Base-by-base conservation (phyloP, 2,113 vertebrate species). In the Petrocephalus microphthalmus region DNA sequence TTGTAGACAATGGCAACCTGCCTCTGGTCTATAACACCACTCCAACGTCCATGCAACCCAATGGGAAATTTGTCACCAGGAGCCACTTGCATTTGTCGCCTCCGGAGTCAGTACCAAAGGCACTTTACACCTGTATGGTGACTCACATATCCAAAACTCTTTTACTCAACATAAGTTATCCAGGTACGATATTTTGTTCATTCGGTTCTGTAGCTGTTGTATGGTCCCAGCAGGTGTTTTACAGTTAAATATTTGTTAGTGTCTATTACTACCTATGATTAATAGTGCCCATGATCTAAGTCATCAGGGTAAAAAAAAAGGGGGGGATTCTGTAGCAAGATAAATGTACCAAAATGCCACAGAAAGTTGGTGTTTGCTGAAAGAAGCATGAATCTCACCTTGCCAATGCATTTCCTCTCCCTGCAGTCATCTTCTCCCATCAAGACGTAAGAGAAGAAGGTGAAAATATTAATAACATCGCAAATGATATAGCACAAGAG, bases 31-130 rank as follows among this genome's bases (percentile, higher is more conserved):
- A 89, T 84, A 91, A 87, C 67, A 93, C 81, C 3, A 91, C 88
- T 57, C 57, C 87, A n/a, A 87, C 90, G 13, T 90, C 90, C 74
- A 89, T 89, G 91, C 91, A 90, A 10, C 89, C 90, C 17, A 89
- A 93, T n/a, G 93, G 95, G 87, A 95, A 91, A 90, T 95, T 94
- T 90, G 93, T 84, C 74, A 86, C 94, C 88, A 89, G 82, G 74
- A 95, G 95, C 88, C 88, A 89, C 87, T 92, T 95, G 33, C n/a
- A 10, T 7, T 78, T 95, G n/a, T 82, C 90, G 1, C 49, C 49
- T 0, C 11, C 15, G 33, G 86, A 90, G 17, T 91, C 91, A 88
- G 67, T 91, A n/a, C 91, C 92, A 8, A 94, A 93, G 7, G 84
- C 85, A 15, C 85, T 81, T 42, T 86, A 94, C 71, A 94, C 92